phyloP scores from a whole-genome alignment of 1,140 invertebrate genomes.

The Drosophila truncata region DNA sequence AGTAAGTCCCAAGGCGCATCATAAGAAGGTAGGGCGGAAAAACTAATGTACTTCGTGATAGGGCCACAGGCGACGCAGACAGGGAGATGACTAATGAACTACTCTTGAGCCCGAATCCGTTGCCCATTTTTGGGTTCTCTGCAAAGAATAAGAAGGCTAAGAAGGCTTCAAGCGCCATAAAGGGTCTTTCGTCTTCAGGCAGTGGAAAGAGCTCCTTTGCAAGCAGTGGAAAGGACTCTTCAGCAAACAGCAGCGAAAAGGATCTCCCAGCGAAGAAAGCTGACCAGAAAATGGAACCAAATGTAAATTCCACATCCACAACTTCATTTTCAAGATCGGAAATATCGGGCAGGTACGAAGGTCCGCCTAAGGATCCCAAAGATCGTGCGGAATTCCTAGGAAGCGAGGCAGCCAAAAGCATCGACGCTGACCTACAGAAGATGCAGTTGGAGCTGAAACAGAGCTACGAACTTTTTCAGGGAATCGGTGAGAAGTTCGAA shows the following conservation, averaged over 20 bases:
- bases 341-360: neutral
- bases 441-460: slow-evolving; percentile 69
- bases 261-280: neutral
- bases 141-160: neutral
- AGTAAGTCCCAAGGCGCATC: slow-evolving; percentile 39
- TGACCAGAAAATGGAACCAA: neutral
- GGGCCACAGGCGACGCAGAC: slow-evolving; percentile 36
- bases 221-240: slow-evolving; percentile 41
- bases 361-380: slow-evolving; percentile 16
- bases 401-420: slow-evolving; percentile 41
- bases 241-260: slow-evolving; percentile 10
- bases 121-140: slow-evolving; percentile 25
- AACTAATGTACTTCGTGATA: slow-evolving; percentile 3
- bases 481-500: slow-evolving; percentile 71
- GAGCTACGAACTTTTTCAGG: slow-evolving; percentile 75
- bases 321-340: slow-evolving; percentile 13
- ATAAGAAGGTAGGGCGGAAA: neutral
- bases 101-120: slow-evolving; percentile 56
- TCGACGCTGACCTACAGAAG: slow-evolving; percentile 70
- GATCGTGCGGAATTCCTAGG: slow-evolving; percentile 49
- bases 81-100: slow-evolving; percentile 41
- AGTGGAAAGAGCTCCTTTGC: neutral
- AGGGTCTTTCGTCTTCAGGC: slow-evolving; percentile 12
- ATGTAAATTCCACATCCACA: slow-evolving; percentile 1
- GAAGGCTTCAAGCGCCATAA: slow-evolving; percentile 1